Evolutionary conservation across 2,113 vertebrate genomes (phyloP).

Genomic region (Corythornis vintsioides): DNA sequence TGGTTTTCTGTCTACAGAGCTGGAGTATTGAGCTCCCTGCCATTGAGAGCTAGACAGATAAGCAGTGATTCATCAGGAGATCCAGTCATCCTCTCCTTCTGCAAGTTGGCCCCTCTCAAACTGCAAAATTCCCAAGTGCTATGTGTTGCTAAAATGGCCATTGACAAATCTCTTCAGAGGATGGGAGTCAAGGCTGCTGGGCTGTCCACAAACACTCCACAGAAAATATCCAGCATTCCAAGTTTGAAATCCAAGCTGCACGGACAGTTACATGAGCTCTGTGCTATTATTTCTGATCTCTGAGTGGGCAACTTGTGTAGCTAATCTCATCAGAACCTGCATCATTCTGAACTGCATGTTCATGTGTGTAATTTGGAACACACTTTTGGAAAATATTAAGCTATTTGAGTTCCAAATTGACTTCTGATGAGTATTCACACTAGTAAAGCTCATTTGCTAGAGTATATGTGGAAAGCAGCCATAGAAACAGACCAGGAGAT

Average conservation of each 20-base stretch:
- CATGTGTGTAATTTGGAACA: conserved; percentile 63
- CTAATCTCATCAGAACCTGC: conserved; percentile 50
- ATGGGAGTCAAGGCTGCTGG: not conserved
- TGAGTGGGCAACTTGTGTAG: conserved; percentile 19
- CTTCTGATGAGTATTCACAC: conserved; percentile 62
- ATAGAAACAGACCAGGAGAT: conserved; percentile 55
- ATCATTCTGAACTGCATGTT: conserved; percentile 49
- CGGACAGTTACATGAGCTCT: not conserved
- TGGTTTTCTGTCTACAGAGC: conserved; percentile 65
- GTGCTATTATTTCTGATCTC: conserved; percentile 8
- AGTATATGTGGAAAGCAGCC: conserved; percentile 65
- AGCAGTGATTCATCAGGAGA: not conserved
- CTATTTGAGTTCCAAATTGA: conserved; percentile 66
- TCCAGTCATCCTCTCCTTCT: not conserved
- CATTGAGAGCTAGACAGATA: not conserved
- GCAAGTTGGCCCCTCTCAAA: not conserved
- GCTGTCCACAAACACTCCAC: not conserved
- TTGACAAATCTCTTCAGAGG: not conserved
- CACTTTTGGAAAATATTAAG: conserved; percentile 62
- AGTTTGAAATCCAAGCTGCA: not conserved
- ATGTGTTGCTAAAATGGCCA: not conserved
- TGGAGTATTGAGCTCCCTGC: conserved; percentile 57
- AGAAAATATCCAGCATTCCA: not conserved
- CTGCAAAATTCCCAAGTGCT: not conserved
- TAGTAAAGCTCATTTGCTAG: conserved; percentile 60